Evolutionary conservation across 2,113 vertebrate genomes (phyloP).

Genomic region (Cottus gobio): DNA sequence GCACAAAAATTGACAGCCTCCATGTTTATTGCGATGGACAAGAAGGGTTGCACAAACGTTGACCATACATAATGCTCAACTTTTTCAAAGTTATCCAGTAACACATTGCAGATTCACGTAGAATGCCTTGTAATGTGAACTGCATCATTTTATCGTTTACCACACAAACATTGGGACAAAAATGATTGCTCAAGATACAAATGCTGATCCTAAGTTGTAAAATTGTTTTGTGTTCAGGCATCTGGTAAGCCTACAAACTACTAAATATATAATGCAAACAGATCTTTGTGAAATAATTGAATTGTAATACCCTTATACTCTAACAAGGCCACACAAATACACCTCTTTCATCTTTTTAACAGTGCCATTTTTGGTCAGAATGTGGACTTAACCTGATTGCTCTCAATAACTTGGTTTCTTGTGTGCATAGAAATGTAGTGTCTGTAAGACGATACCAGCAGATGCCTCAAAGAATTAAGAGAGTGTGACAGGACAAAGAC

Average conservation of each 20-base stretch:
- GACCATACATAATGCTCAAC: slow-evolving; percentile 1
- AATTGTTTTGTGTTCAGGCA: neutral
- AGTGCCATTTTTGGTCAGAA: neutral
- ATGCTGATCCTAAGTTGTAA: neutral
- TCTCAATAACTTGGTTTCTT: slow-evolving; percentile 28
- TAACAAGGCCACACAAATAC: neutral
- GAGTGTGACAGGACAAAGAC: slow-evolving; percentile 3
- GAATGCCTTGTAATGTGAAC: neutral
- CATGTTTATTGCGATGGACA: neutral
- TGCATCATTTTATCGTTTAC: neutral
- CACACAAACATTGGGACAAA: neutral
- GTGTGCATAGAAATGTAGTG: slow-evolving; percentile 14
- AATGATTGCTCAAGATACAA: neutral
- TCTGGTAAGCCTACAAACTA: neutral
- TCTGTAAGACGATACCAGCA: slow-evolving; percentile 26
- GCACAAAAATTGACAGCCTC: neutral
- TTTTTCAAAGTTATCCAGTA: neutral
- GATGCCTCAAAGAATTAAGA: slow-evolving; percentile 23
- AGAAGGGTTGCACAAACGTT: neutral
- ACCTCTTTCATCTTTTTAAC: neutral
- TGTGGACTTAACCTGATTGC: slow-evolving; percentile 8
- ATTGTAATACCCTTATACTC: neutral
- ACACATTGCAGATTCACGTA: neutral
- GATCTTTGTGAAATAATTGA: neutral
- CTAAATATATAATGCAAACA: neutral